Base-by-base conservation (phyloP, 2,797 vertebrate genomes). In the Gallinago stenura region DNA sequence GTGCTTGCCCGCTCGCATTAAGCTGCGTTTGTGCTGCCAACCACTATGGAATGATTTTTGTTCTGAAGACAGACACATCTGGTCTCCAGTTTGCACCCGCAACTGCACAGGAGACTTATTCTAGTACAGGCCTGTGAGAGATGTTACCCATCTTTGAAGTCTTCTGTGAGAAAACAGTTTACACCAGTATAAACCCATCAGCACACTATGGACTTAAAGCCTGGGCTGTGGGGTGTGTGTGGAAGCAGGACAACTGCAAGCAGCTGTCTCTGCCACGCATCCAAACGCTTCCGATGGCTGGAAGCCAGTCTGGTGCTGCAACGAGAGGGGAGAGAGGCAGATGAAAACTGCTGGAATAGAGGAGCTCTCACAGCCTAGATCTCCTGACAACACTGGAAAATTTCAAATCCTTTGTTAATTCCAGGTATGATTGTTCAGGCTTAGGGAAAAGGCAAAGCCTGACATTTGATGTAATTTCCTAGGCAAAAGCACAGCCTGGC, bases 171-270 rank as follows among this genome's bases (percentile, higher is more conserved):
- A 46, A 39, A 26, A 21, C 4, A 57, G 15, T 15, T 80, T 7
- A 3, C n/a, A 53, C 15, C 33, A 26, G 6, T 30, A 28, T 1
- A 22, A 35, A 9, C 28, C 75, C 51, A 26, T 3, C 35, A 46
- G 24, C 3, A 2, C 64, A 16, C 6, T 30, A 8, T 3, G 7
- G 18, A 3, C 33, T 41, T 12, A 18, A 53, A 48, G 37, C 33
- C 28, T 35, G 33, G 41, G 43, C 7, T 1, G 1, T 4, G 17
- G 45, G 39, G 33, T 9, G 58, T 25, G 4, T 3, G 1, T 1
- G 22, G 31, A 24, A 6, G 12, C 26, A 75, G 43, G n/a, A 69
- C 8, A 77, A 8, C 22, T 0, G 5, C 39, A 11, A 41, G 28
- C 33, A 60, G 69, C 31, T n/a, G 18, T 8, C 35, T 31, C 54